Conservation (phyloP, 2,888 invertebrate genomes). For the Ornithoptera priamus region DNA sequence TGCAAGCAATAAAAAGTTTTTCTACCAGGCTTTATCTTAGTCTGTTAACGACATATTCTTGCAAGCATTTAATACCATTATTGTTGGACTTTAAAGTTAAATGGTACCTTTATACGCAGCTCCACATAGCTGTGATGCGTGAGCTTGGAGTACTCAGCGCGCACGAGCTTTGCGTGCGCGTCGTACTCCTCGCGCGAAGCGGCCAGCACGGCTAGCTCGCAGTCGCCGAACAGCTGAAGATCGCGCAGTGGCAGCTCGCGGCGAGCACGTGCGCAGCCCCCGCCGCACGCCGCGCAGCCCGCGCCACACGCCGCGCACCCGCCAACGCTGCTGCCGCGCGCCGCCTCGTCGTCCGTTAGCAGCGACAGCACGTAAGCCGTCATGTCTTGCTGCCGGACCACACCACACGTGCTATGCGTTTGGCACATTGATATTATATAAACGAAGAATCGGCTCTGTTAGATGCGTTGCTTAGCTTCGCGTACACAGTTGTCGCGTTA, state of each 20-base stretch:
- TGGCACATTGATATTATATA: too few species aligned
- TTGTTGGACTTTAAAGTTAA: neutral
- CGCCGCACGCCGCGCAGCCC: slow-evolving; percentile 34
- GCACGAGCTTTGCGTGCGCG: slow-evolving; percentile 62
- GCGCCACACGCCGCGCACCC: too few species aligned
- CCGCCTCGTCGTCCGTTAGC: slow-evolving; percentile 67
- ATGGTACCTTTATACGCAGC: slow-evolving; percentile 57
- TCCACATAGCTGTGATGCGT: slow-evolving; percentile 56
- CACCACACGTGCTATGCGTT: neutral
- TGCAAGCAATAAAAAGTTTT: too few species aligned
- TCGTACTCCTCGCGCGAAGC: slow-evolving; percentile 62
- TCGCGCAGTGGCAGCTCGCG: slow-evolving; percentile 45
- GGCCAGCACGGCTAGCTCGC: slow-evolving; percentile 68
- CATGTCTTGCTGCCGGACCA: slow-evolving; percentile 57
- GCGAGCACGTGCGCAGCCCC: slow-evolving; percentile 42
- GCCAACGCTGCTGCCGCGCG: slow-evolving; percentile 37
- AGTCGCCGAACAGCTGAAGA: slow-evolving; percentile 67
- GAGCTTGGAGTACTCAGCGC: slow-evolving; percentile 63
- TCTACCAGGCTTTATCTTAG: too few species aligned
- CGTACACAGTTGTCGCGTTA: too few species aligned
- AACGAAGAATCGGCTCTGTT: too few species aligned
- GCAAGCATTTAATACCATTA: too few species aligned
- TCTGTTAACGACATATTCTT: too few species aligned
- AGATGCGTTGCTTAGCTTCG: too few species aligned
- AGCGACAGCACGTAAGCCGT: slow-evolving; percentile 66